phyloP scores from a whole-genome alignment of 2,797 vertebrate species.

The Spinibarbus caldwelli region DNA sequence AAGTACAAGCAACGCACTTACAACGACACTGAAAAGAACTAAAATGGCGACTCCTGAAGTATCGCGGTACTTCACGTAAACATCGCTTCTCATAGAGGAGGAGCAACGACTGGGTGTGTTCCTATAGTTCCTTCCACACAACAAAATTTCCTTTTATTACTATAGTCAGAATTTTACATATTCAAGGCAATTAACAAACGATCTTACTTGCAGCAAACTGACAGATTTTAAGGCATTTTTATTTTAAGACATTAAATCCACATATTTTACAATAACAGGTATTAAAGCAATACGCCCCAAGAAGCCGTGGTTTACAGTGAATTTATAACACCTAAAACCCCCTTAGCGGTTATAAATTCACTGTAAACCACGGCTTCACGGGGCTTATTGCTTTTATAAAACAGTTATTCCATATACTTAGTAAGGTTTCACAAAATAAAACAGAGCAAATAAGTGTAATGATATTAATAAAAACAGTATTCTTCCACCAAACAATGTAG shows the following conservation, averaged over 20 bases:
- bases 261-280: conserved; percentile 10
- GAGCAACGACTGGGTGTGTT: neutral
- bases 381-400: no score
- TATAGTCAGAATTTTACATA: neutral
- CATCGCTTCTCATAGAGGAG: neutral
- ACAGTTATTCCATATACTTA: no score
- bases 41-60: conserved; percentile 14
- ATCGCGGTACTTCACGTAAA: neutral
- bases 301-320: no score
- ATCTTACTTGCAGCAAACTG: neutral
- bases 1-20: neutral
- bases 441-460: no score
- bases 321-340: no score
- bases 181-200: neutral
- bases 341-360: no score
- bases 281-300: no score
- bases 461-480: no score
- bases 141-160: neutral
- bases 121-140: neutral
- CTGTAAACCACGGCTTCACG: no score
- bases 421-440: no score
- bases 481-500: no score
- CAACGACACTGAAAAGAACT: neutral
- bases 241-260: no score
- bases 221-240: neutral